Conservation (phyloP, 2,113 vertebrate genomes). For the Crocuta crocuta region DNA sequence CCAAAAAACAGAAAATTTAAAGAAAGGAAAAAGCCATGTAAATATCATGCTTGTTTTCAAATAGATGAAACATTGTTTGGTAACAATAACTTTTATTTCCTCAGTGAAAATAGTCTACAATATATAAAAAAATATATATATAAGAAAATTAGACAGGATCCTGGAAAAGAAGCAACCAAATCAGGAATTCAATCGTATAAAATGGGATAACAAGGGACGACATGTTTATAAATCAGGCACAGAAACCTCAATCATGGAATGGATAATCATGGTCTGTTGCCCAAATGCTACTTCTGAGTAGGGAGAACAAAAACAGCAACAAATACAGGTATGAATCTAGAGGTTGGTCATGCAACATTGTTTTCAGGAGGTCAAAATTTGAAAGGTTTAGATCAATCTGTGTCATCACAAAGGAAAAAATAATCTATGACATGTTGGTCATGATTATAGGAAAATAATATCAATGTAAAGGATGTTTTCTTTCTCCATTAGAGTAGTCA, state of each 20-base stretch:
- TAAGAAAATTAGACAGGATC: not conserved
- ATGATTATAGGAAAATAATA: not conserved
- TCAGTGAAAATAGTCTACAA: not conserved
- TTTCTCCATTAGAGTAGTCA: not conserved
- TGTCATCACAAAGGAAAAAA: not conserved
- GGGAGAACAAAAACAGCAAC: not conserved
- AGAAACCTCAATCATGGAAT: not conserved
- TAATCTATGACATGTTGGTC: not conserved
- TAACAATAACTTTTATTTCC: not conserved
- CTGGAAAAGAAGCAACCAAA: not conserved
- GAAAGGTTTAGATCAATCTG: not conserved
- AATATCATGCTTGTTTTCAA: not conserved
- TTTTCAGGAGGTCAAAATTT: not conserved
- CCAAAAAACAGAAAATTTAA: not conserved
- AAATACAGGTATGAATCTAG: not conserved
- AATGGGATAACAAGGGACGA: not conserved
- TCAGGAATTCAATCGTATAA: not conserved
- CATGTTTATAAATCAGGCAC: not conserved
- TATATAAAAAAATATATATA: not conserved
- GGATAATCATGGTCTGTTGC: fast-evolving
- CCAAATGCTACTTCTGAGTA: no score
- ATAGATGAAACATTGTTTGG: not conserved
- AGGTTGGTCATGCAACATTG: not conserved
- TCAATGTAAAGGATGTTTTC: not conserved
- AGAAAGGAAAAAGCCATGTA: not conserved